These are phyloP conservation scores for Haplotaxodon microlepis DNA, from an alignment of 2,113 vertebrate genomes.

Conservation along the genomic window DNA sequence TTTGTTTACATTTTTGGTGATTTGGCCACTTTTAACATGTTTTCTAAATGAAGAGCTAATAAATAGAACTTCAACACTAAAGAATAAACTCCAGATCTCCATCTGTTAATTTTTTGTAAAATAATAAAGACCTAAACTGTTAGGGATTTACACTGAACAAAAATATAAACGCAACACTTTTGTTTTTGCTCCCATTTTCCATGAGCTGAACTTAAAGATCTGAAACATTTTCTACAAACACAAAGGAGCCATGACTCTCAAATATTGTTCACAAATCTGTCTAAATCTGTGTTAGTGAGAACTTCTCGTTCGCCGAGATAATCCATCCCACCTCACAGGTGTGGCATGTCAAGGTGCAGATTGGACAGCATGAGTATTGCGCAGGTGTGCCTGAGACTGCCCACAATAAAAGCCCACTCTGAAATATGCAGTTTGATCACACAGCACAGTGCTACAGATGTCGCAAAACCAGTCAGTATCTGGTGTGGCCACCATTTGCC, in stretches of 20 bases:
- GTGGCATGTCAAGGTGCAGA: too few relatives aligned
- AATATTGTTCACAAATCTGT: too few relatives aligned
- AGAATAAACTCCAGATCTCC: background rate
- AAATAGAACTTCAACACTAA: background rate
- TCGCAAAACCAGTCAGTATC: background rate
- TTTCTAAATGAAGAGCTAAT: background rate
- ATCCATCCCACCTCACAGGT: too few relatives aligned
- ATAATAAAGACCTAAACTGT: background rate
- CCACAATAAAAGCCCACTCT: accelerated
- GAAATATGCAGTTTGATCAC: background rate
- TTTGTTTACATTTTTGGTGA: background rate
- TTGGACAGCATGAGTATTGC: background rate
- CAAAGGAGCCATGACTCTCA: too few relatives aligned
- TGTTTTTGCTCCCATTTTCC: too few relatives aligned
- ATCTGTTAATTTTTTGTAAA: background rate
- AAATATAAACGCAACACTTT: too few relatives aligned
- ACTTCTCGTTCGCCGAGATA: too few relatives aligned
- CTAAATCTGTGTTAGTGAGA: too few relatives aligned
- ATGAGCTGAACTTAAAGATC: too few relatives aligned
- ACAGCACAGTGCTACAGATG: background rate
- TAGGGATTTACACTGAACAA: background rate
- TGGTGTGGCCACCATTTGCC: background rate
- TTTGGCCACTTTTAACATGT: background rate
- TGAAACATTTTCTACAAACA: too few relatives aligned
- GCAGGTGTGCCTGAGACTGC: background rate